Conservation (phyloP, 2,113 vertebrate genomes). For the Sapajus apella region DNA sequence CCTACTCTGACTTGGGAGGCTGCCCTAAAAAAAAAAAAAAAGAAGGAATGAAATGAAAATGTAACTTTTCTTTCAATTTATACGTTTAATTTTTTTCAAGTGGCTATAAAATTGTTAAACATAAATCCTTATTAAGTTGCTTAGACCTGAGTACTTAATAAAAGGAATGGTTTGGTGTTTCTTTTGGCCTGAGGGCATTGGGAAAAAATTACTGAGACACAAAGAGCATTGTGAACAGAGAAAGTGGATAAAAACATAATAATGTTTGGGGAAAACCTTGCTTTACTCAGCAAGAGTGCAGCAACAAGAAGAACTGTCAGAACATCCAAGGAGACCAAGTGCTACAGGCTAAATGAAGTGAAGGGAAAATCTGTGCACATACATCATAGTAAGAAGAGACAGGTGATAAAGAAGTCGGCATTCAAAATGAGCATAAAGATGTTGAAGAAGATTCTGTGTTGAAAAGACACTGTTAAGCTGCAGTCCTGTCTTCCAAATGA, state of each 20-base stretch:
- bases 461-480: not conserved
- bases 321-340: not conserved
- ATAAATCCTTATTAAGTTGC: constrained; percentile 37
- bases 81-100: not conserved
- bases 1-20: no score
- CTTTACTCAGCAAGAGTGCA: not conserved
- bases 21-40: no score
- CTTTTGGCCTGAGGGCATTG: not conserved
- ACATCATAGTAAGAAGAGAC: not conserved
- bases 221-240: not conserved
- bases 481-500: not conserved
- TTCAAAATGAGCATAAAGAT: not conserved
- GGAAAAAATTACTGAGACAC: not conserved
- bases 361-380: not conserved
- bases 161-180: not conserved
- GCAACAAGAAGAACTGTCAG: not conserved
- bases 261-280: not conserved
- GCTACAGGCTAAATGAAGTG: not conserved
- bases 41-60: not conserved
- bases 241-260: not conserved
- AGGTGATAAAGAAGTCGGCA: not conserved
- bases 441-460: not conserved
- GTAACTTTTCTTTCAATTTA: not conserved
- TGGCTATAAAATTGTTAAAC: not conserved
- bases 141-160: constrained; percentile 2